phyloP scores from a whole-genome alignment of 2,113 vertebrate species.

The Podilymbus podiceps region DNA sequence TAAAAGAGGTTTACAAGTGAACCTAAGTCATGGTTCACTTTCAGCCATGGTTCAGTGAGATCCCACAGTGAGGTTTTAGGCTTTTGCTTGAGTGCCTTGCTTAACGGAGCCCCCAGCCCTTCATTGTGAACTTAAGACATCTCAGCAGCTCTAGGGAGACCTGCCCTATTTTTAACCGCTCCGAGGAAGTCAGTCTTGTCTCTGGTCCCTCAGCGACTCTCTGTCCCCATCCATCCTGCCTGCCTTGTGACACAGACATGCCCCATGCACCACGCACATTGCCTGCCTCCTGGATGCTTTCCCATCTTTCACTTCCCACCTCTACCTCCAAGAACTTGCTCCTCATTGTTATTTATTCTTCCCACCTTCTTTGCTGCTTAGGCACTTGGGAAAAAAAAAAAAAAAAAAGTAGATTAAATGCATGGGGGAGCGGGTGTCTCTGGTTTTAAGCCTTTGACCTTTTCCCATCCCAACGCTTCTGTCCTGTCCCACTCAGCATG shows the following conservation, averaged over 20 bases:
- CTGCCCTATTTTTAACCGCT: background rate
- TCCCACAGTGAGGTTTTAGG: background rate
- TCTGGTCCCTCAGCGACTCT: background rate
- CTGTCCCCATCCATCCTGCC: background rate
- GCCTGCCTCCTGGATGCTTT: background rate
- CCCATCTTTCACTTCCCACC: background rate
- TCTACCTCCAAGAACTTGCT: background rate
- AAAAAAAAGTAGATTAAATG: background rate
- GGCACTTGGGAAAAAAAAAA: no score
- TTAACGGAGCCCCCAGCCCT: background rate
- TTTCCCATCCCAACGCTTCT: fast-evolving
- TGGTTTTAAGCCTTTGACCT: background rate
- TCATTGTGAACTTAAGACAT: background rate
- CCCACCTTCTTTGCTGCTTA: background rate
- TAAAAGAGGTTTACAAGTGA: background rate
- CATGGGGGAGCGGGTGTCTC: background rate
- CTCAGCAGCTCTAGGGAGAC: background rate
- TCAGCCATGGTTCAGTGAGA: background rate
- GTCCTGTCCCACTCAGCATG: background rate
- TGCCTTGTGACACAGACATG: fast-evolving
- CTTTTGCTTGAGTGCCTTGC: background rate
- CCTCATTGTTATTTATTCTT: background rate
- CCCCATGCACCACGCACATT: fast-evolving
- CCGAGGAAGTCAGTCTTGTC: background rate
- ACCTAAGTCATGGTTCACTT: background rate